A percentile compares a stretch with the other conserved stretches of the same genome.
phyloP scores from a whole-genome alignment of 2,113 vertebrate genomes.

The Tachysurus fulvidraco region DNA sequence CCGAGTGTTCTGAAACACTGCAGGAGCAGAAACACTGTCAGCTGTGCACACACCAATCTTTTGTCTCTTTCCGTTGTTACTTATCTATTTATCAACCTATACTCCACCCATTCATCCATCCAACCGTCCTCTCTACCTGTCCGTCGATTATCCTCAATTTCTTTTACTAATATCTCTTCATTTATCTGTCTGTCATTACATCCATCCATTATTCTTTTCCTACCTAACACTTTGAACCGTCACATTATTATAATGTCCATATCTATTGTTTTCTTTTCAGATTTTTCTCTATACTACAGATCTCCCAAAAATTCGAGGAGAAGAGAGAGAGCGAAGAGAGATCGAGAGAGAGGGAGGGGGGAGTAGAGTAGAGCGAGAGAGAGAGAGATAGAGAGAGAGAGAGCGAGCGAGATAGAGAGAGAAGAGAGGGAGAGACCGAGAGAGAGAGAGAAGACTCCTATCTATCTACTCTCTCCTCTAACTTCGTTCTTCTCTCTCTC shows the following conservation, averaged over 20 bases:
- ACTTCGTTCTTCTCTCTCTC: too few species aligned
- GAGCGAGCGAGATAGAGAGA: too few species aligned
- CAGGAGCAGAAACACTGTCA: neutral
- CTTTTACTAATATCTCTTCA: neutral
- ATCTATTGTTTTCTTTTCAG: neutral
- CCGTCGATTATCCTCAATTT: neutral
- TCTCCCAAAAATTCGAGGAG: too few species aligned
- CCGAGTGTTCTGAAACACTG: slow-evolving; percentile 8
- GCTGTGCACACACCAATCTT: neutral
- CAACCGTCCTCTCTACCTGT: neutral
- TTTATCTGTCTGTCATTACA: neutral
- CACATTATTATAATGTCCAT: neutral
- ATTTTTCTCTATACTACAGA: neutral
- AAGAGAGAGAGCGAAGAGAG: too few species aligned
- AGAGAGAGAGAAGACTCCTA: too few species aligned
- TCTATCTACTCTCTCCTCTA: too few species aligned
- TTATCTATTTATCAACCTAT: neutral
- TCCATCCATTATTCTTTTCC: neutral
- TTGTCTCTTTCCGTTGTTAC: neutral
- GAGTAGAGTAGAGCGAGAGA: too few species aligned
- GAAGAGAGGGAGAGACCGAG: too few species aligned
- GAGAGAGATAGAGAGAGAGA: too few species aligned
- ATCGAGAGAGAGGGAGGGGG: too few species aligned
- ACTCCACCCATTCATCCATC: neutral
- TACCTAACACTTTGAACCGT: neutral